phyloP scores from a whole-genome alignment of 2,113 vertebrate genomes.

The Hippopotamus amphibius region DNA sequence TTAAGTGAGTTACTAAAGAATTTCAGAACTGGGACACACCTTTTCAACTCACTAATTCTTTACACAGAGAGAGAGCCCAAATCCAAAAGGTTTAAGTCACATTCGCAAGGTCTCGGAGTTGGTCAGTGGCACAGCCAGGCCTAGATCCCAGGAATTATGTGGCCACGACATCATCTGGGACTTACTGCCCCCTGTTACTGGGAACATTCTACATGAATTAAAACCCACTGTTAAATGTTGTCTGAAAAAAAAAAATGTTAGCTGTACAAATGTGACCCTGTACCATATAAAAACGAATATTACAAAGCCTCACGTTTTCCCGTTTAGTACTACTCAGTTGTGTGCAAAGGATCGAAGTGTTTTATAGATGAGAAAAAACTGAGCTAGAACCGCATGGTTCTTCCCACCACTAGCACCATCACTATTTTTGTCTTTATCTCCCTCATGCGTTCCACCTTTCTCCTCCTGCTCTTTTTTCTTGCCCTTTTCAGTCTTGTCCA shows the following conservation, averaged over 20 bases:
- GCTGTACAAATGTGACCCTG: neutral
- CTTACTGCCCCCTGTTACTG: neutral
- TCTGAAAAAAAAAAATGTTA: neutral
- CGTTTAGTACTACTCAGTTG: neutral
- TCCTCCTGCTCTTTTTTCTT: neutral
- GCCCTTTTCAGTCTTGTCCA: neutral
- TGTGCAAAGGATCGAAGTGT: neutral
- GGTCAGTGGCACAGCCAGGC: neutral
- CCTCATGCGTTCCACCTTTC: neutral
- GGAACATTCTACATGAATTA: neutral
- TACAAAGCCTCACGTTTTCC: neutral
- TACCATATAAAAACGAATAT: neutral
- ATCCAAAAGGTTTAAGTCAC: neutral
- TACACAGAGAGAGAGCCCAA: neutral
- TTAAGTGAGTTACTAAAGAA: conserved; percentile 30
- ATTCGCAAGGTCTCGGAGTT: neutral
- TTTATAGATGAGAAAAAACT: neutral
- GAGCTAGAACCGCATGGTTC: neutral
- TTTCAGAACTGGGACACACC: neutral
- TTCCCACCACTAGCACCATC: neutral
- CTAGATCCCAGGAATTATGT: neutral
- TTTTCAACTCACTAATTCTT: conserved; percentile 15
- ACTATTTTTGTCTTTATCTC: no score
- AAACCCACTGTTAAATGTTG: neutral
- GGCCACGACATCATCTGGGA: neutral